These are phyloP conservation scores for Lordiphosa clarofinis DNA, from an alignment of 1,140 invertebrate genomes.

Conservation along the genomic window DNA sequence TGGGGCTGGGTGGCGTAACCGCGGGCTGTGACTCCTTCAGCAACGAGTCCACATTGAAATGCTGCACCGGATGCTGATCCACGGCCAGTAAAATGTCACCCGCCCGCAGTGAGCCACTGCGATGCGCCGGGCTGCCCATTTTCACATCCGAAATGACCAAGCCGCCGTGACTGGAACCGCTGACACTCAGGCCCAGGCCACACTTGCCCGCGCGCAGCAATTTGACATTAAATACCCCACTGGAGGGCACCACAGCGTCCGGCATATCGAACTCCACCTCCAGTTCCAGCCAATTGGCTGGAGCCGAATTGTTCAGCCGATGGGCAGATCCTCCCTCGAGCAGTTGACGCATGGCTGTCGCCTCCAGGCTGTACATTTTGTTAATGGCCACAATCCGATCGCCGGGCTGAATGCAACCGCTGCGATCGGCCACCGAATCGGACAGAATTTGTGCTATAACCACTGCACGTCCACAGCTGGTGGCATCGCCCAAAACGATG, in stretches of 20 bases:
- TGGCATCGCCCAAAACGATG: conserved; percentile 52
- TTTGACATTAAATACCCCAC: conserved; percentile 94
- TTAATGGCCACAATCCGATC: conserved; percentile 92
- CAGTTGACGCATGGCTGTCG: conserved; percentile 80
- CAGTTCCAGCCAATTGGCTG: conserved; percentile 82
- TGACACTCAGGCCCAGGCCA: conserved; percentile 93
- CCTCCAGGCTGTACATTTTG: conserved; percentile 83
- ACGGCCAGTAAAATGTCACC: conserved; percentile 94
- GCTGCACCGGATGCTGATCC: conserved; percentile 90
- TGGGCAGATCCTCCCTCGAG: conserved; percentile 45
- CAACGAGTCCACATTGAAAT: conserved; percentile 80
- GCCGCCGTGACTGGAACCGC: conserved; percentile 82
- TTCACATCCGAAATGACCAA: conserved; percentile 91
- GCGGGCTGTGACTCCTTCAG: conserved; percentile 56
- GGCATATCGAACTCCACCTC: conserved; percentile 95
- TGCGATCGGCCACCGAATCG: conserved; percentile 81
- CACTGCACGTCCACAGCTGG: conserved; percentile 39
- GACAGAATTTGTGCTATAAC: conserved; percentile 68
- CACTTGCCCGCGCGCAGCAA: conserved; percentile 87
- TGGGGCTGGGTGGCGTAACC: conserved; percentile 3
- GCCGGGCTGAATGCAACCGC: conserved; percentile 89
- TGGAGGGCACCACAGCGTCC: conserved; percentile 93
- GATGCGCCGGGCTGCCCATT: conserved; percentile 93
- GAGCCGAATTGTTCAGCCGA: conserved; percentile 1
- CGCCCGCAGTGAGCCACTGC: conserved; percentile 90